phyloP scores from a whole-genome alignment of 2,888 invertebrate species.

The Anthrax anthrax region DNA sequence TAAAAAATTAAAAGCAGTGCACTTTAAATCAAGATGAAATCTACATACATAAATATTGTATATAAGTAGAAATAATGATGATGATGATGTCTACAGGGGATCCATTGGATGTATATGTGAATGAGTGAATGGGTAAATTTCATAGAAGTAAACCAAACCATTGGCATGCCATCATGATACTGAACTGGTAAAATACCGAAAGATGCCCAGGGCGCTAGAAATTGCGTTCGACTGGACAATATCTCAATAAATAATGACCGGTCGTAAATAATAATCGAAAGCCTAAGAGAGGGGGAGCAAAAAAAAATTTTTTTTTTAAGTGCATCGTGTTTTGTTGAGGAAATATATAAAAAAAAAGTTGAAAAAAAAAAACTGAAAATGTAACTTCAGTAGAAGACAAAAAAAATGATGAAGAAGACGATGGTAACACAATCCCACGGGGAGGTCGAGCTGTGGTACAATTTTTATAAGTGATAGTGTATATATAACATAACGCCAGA shows the following conservation, averaged over 20 bases:
- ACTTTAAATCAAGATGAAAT: neutral
- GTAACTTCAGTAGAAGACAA: neutral
- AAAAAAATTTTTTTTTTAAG: neutral
- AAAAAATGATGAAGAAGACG: neutral
- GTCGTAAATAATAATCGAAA: conserved; percentile 28
- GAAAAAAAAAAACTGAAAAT: neutral
- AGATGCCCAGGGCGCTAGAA: conserved; percentile 25
- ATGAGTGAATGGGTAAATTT: too few relatives aligned
- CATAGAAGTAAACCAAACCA: too few relatives aligned
- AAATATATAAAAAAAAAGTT: neutral
- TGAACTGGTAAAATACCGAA: conserved; percentile 2
- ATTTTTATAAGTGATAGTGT: neutral
- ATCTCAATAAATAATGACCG: conserved; percentile 29
- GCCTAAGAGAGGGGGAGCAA: conserved; percentile 3
- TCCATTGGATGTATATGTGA: neutral
- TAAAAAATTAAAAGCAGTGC: neutral
- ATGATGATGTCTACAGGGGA: neutral
- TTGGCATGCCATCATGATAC: too few relatives aligned
- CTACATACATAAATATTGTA: neutral
- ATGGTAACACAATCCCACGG: conserved; percentile 2
- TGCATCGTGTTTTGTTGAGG: neutral
- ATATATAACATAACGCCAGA: neutral
- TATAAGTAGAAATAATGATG: neutral
- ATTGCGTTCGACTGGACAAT: conserved; percentile 25
- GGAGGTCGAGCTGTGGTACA: conserved; percentile 3